Conservation (phyloP, 1,140 invertebrate genomes). For the Aphelenchoides avenae region DNA sequence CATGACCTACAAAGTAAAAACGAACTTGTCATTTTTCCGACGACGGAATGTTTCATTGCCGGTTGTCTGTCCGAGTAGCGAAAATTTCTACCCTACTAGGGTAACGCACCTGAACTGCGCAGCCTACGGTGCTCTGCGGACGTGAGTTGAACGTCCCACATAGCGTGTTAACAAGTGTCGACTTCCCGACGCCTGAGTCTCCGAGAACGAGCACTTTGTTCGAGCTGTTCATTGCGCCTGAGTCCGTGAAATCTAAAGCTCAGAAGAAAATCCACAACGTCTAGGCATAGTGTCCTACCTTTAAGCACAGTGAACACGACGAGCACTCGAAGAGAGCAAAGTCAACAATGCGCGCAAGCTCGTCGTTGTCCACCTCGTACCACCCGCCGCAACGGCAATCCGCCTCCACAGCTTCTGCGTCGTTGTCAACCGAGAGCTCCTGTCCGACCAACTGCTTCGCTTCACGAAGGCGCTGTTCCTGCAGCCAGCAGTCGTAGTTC, state of each 20-base stretch:
- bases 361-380: conserved; percentile 23
- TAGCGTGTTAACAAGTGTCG: conserved; percentile 37
- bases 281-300: conserved; percentile 1
- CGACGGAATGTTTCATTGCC: conserved; percentile 1
- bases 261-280: background rate
- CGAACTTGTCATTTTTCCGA: background rate
- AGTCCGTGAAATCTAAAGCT: background rate
- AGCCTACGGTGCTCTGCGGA: conserved; percentile 46
- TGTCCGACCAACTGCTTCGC: conserved; percentile 19
- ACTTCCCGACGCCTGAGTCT: conserved; percentile 45
- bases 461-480: conserved; percentile 32
- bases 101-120: conserved; percentile 37
- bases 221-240: conserved; percentile 11
- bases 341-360: conserved; percentile 20
- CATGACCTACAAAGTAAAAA: conserved; percentile 20
- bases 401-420: conserved; percentile 3
- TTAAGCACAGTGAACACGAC: conserved; percentile 17
- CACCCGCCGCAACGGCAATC: conserved; percentile 30
- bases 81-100: background rate
- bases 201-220: conserved; percentile 40
- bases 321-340: conserved; percentile 35
- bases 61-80: too few species aligned
- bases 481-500: conserved; percentile 30
- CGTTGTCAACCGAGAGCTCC: conserved; percentile 20
- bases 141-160: conserved; percentile 27